These are phyloP conservation scores for Orchestes rusci DNA, from an alignment of 2,888 invertebrate species.

Conservation along the genomic window DNA sequence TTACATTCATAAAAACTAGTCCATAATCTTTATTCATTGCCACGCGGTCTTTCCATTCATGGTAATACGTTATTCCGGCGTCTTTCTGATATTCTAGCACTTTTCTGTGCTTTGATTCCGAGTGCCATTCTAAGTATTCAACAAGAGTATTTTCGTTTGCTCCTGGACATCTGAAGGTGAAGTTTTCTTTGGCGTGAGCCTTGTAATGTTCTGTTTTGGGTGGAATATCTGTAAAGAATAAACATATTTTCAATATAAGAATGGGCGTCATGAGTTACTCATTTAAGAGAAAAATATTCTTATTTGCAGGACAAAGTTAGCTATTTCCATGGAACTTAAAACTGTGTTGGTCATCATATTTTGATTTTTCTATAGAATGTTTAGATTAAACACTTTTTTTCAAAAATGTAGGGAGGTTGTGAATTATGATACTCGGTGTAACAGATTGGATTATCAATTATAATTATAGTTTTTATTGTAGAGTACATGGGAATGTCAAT, in stretches of 20 bases:
- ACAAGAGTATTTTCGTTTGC: constrained; percentile 60
- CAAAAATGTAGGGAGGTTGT: too few species aligned
- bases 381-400: too few species aligned
- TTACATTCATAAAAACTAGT: constrained; percentile 55
- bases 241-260: background rate
- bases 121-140: constrained; percentile 56
- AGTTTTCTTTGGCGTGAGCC: constrained; percentile 58
- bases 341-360: too few species aligned
- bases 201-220: constrained; percentile 48
- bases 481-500: too few species aligned
- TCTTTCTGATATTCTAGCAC: constrained; percentile 49
- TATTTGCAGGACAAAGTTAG: too few species aligned
- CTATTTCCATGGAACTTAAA: too few species aligned
- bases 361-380: too few species aligned
- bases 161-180: constrained; percentile 60
- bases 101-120: constrained; percentile 43
- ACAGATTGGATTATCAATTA: too few species aligned
- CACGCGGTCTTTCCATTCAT: constrained; percentile 49
- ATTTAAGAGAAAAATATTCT: too few species aligned
- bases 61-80: constrained; percentile 44
- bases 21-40: constrained; percentile 55
- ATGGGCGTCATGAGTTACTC: too few species aligned
- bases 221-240: constrained; percentile 51
- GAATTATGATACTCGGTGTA: too few species aligned
- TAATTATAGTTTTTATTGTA: too few species aligned